A percentile compares a stretch with the other conserved stretches of the same genome.
Conservation (phyloP, 1,140 invertebrate genomes). For the Ridgeia piscesae region DNA sequence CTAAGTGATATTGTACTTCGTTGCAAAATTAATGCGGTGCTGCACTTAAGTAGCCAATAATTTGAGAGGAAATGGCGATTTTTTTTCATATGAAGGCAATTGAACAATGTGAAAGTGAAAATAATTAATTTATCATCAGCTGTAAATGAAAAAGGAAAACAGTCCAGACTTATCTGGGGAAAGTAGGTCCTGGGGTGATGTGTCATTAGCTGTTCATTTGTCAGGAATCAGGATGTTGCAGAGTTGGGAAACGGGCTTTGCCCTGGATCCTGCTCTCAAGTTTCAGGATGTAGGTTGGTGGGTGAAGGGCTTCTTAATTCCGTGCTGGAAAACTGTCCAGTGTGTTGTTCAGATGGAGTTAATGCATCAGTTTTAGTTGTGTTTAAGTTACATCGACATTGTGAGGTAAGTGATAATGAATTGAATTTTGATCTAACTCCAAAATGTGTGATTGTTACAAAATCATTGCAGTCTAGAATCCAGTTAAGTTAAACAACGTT, state of each 20-base stretch:
- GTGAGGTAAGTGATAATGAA: background rate
- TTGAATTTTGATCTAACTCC: background rate
- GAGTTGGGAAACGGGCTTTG: background rate
- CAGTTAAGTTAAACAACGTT: background rate
- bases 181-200: background rate
- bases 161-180: background rate
- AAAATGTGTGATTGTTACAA: background rate
- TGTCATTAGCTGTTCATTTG: background rate
- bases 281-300: background rate
- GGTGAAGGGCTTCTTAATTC: background rate
- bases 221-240: background rate
- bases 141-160: background rate
- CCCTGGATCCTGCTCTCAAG: background rate
- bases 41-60: background rate
- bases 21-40: background rate
- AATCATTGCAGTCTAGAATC: background rate
- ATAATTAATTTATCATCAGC: background rate
- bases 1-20: background rate
- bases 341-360: background rate
- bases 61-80: background rate
- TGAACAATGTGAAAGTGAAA: background rate
- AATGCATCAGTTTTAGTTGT: background rate
- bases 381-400: background rate
- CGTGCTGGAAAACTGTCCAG: background rate
- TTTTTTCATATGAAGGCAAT: background rate